Evolutionary conservation across 2,113 vertebrate genomes (phyloP), one percentile per base, ranked within the genome.

Genomic region (Cephalopterus ornatus): DNA sequence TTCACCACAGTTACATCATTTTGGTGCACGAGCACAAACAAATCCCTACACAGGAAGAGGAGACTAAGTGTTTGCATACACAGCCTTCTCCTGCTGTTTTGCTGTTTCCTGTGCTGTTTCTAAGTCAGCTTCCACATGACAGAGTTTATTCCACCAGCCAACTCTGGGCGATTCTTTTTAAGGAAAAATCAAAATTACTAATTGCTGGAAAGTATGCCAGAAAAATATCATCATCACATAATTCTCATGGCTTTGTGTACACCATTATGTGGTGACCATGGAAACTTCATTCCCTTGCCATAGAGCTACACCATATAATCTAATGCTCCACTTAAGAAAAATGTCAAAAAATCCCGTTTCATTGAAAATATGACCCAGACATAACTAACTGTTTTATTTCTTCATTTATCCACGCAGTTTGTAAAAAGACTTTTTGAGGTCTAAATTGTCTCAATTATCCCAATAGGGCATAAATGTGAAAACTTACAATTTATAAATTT

Each of bases 161-260:
- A 71, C 70, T 28, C 61, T 63, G 37, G 42, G 67, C 73, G 52
- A 82, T 58, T 95, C 74, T 94, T 90, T 81, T 67, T 47, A 74
- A 84, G 79, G 87, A 93, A 80, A 93, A 93, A 96, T 81, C 84
- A 56, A 75, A 96, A 95, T 33, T 78, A 92, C 65, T 82, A 68
- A 94, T 92, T 88, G 95, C 28, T 56, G 44, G 75, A 61, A 85
- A 76, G 66, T 26, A 63, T 47, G 71, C 49, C 78, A 89, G 85
- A 53, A 79, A 92, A 84, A 84, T 59, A 95, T 33, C 68, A 86
- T 39, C n/a, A 65, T 68, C 71, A 53, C 44, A 15, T 46, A 79
- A 61, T 68, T 61, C 46, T 72, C 88, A 92, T 88, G 67, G 81
- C 59, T 73, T 55, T 71, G 41, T 37, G 63, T 73, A 44, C 66